These are phyloP conservation scores for Diprion similis DNA, from an alignment of 1,140 invertebrate species.

Conservation along the genomic window DNA sequence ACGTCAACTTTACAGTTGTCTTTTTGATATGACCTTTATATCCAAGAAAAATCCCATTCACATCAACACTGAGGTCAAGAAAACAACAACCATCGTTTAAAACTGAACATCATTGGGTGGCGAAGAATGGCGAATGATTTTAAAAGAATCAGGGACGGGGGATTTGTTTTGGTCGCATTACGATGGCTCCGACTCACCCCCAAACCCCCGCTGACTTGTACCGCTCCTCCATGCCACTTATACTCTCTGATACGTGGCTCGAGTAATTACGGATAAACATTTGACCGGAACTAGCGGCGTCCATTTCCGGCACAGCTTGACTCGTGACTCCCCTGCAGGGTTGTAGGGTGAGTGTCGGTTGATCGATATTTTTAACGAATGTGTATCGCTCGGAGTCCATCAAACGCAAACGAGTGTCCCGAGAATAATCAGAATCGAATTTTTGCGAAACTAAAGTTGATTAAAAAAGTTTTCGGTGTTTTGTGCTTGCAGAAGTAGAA, in stretches of 20 bases:
- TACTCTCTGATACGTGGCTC: constrained; percentile 7
- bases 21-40: too few relatives aligned
- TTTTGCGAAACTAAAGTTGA: neutral
- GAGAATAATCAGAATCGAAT: neutral
- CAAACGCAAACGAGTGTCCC: neutral
- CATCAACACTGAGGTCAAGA: too few relatives aligned
- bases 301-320: constrained; percentile 44
- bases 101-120: too few relatives aligned
- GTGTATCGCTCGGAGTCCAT: neutral
- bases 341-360: neutral
- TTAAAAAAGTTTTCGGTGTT: neutral
- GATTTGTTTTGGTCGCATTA: too few relatives aligned
- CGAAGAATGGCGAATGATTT: too few relatives aligned
- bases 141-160: too few relatives aligned
- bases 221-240: neutral
- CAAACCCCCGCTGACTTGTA: neutral
- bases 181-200: neutral
- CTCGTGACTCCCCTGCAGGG: constrained; percentile 29
- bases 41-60: too few relatives aligned
- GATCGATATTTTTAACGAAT: constrained; percentile 33
- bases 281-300: constrained; percentile 41
- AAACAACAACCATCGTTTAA: too few relatives aligned
- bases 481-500: neutral
- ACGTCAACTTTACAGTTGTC: too few relatives aligned
- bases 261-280: constrained; percentile 41